These are phyloP conservation scores for Gisinianus flammeolus DNA, from an alignment of 2,888 invertebrate genomes.

Conservation along the genomic window DNA sequence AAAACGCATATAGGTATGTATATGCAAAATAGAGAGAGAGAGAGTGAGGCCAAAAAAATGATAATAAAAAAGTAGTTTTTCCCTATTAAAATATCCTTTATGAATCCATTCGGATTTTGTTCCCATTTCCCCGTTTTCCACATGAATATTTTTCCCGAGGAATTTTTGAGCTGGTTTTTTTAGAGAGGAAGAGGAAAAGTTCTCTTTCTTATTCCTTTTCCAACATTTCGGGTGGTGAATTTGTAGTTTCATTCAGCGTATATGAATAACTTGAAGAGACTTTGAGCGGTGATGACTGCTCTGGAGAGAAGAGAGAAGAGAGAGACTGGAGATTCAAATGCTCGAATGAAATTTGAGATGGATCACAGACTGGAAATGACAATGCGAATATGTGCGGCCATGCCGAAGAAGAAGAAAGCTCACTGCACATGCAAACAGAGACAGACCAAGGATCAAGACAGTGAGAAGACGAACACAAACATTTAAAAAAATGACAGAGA, in stretches of 20 bases:
- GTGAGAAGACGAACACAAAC: too few species aligned
- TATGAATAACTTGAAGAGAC: neutral
- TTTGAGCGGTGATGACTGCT: neutral
- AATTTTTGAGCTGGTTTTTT: neutral
- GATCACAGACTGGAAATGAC: neutral
- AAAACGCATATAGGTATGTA: neutral
- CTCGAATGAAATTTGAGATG: too few species aligned
- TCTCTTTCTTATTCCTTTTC: neutral
- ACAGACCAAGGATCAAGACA: neutral
- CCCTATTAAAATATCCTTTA: constrained; percentile 3
- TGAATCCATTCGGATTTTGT: neutral
- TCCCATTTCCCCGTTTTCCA: neutral
- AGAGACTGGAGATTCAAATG: neutral
- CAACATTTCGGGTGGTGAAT: too few species aligned
- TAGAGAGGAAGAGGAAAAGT: too few species aligned
- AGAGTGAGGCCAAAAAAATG: neutral
- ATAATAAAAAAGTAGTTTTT: neutral
- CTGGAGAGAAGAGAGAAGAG: neutral
- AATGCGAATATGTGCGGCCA: neutral
- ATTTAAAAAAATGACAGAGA: constrained; percentile 12
- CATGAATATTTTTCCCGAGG: neutral
- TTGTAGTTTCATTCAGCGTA: neutral
- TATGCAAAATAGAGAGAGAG: neutral
- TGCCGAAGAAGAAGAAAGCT: neutral
- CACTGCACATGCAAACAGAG: neutral